Base-by-base conservation (phyloP, 2,888 invertebrate species). In the Caenorhabditis sp. region DNA sequence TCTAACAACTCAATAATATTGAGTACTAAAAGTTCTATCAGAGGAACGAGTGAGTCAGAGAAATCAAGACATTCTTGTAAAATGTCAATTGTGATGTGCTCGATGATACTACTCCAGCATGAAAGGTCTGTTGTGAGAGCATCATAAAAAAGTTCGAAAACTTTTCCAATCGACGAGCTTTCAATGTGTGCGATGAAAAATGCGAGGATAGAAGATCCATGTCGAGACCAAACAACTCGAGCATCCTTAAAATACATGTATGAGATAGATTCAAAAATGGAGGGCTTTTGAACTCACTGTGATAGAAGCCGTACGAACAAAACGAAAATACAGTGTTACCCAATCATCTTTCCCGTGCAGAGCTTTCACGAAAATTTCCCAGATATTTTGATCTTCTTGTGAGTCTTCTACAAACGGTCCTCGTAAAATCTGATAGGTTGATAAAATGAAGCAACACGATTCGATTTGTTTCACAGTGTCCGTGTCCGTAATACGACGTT, bases 321-420 rank as follows among this genome's bases (percentile, higher is more conserved):
- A 65, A 12, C 21, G 14, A 21, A 24, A 21, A 50, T 77, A 79
- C 26, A 79, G 36, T 1, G 53, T 63, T 4, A 68, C 19, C 79
- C 79, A 79, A 4, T 66, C 59, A 19, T 69, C 72, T 0, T 57
- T 60, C 10, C 75, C 75, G 24, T 72, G 69, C 17, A 73, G 31
- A 1, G 76, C 79, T 4, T 77, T 72, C 19, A 79, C 72, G 37
- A 79, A 79, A 21, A 62, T 23, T 12, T 60, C 49, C 79, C 79
- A 79, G n/a, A 62, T 58, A 0, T 27, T 21, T 37, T 64, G 64
- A 8, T 19, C 55, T 6, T 43, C 14, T 19, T 17, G 19, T 55
- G 26, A 2, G 31, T 67, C 64, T 24, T 37, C 19, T 59, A 26
- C 14, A 26, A 53, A 69, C 0, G 76, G 76, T 10, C 73, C 73